A percentile compares a stretch with the other conserved stretches of the same genome.
Evolutionary conservation across 2,888 invertebrate species (phyloP).

Genomic region (Cantharis nigra): DNA sequence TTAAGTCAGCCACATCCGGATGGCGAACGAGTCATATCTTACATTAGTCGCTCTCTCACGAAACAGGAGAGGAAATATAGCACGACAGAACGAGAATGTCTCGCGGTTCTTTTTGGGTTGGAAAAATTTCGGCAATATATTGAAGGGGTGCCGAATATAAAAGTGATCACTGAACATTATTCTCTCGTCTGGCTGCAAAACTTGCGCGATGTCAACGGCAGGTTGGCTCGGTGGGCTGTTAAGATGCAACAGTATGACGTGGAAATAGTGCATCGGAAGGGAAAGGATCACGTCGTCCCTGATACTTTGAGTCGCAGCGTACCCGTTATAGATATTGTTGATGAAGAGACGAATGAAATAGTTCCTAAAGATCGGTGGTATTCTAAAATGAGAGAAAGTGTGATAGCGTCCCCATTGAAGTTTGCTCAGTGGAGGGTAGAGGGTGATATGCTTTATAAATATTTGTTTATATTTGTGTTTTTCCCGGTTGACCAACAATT

Average conservation of each 20-base stretch:
- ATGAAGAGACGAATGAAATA: background rate
- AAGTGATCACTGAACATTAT: constrained; percentile 12
- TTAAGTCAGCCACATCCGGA: too few species aligned
- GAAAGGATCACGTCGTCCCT: background rate
- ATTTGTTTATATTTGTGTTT: too few species aligned
- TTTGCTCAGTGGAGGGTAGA: too few species aligned
- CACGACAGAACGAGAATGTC: constrained; percentile 23
- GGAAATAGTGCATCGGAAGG: background rate
- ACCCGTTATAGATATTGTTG: background rate
- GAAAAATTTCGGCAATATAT: constrained; percentile 17
- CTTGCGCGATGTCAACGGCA: constrained; percentile 9
- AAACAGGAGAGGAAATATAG: constrained; percentile 15
- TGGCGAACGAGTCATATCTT: constrained; percentile 16
- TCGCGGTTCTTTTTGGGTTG: constrained; percentile 25
- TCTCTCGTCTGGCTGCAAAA: constrained; percentile 2
- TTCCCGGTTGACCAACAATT: too few species aligned
- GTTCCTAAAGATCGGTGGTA: background rate
- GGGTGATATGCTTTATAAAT: too few species aligned
- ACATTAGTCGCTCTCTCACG: constrained; percentile 20
- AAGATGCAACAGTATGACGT: background rate
- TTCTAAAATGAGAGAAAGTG: too few species aligned
- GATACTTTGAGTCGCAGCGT: background rate
- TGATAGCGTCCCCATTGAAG: too few species aligned
- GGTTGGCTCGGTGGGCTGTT: background rate
- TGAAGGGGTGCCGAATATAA: constrained; percentile 10